Evolutionary conservation across 2,113 vertebrate genomes (phyloP), one percentile per base, ranked within the genome.

Genomic region (Glareola pratincola): DNA sequence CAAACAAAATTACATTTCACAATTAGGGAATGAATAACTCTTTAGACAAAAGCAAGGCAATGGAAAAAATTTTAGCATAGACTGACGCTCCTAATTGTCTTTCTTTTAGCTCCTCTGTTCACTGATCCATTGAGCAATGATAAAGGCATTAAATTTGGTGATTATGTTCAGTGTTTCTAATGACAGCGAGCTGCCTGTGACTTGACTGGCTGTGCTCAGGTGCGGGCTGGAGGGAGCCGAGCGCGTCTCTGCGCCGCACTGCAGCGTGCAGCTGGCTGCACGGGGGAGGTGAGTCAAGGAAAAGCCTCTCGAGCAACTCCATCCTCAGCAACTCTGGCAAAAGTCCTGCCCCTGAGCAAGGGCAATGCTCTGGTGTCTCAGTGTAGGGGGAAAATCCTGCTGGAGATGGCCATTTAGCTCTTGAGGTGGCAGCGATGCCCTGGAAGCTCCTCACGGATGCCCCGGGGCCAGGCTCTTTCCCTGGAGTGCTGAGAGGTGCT

Each of bases 121-220:
- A 96, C 87, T 97, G 97, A 98, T 97, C 96, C 95, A 97, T 96
- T 96, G 76, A 97, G 91, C 92, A 87, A 92, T 95, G 96, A 98
- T 98, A 97, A 97, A 98, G 93, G 96, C 95, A 97, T 97, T 98
- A 97, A 96, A 97, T 97, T 97, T 96, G 88, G 94, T 95, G 96
- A 98, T 98, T 97, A 98, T 95, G 88, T 90, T 95, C 95, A 85
- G 88, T 87, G 93, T 95, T 97, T 95, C 93, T 97, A 96, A 97
- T 96, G 97, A 96, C 90, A 88, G 92, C 17, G 88, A 96, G 89
- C 92, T 97, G 96, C 78, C 72, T 94, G 93, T 85, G 85, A 89
- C 81, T 96, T 69, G 92, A 32, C 91, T 95, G 86, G 56, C 94
- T 92, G 83, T 90, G 95, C 73, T 94, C 92, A 95, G 97, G 95